Base-by-base conservation (phyloP, 1,140 invertebrate genomes). In the Bombus ignitus region DNA sequence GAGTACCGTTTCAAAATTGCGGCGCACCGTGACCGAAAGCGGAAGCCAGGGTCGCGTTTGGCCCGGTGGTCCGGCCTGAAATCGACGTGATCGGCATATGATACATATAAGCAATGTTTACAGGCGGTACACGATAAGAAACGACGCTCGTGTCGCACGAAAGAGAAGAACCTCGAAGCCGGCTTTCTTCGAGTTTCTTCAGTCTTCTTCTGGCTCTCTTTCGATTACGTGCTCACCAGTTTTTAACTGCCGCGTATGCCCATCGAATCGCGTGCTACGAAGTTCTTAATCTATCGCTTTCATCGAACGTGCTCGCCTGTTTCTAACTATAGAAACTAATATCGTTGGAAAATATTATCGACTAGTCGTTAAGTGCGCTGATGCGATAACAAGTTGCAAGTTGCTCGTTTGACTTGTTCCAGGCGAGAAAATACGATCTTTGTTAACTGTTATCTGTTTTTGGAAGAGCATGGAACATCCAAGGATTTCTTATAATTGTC, bases 91-190 rank as follows among this genome's bases (percentile, higher is more conserved):
- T 32, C 6, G 12, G 39, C 53, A 59, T 59, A 28, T 71, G 66
- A 62, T 68, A 66, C 44, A 47, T 68, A 66, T 59, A 71, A 84
- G 74, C 82, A 42, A 71, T 79, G 66, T 84, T 78, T 79, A 84
- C 82, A 78, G 75, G 75, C 74, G 22, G 13, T 73, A 44, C 28
- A 57, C 65, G 82, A 84, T 78, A 78, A 84, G 74, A 57, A 71
- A 59, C 57, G 59, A 72, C n/a, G 32, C 32, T 32, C 72, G 32
- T 25, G 47, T 15, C 42, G 35, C 65, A 65, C 65, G 82, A 83
- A 83, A 71, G 77, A 78, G 47, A 37, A 57, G 66, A 71, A 35
- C 66, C 82, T 2, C 37, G 65, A 32, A 53, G 42, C n/a, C 53
- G 32, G 59, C 73, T 32, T 8, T 57, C 47, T 53, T 53, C 59